Evolutionary conservation across 2,888 invertebrate species (phyloP), one percentile per base, ranked within the genome.

Genomic region (Tyria jacobaeae): DNA sequence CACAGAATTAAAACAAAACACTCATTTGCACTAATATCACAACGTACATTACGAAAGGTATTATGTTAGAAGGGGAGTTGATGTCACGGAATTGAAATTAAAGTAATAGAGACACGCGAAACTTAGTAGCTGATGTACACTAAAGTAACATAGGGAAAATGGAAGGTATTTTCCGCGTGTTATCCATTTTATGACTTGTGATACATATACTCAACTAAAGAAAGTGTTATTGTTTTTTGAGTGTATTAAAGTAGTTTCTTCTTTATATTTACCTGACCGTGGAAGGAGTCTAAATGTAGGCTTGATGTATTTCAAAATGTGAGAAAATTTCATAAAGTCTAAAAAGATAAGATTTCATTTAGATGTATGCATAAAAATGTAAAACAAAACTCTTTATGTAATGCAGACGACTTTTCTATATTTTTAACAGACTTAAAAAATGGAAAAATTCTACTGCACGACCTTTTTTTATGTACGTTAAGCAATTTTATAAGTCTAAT

Each of bases 31-130:
- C 39, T 31, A 31, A 39, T 31, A 34, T 15, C n/a, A 41, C 35
- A 53, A 49, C 31, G 47, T 37, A 37, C 15, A 48, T 55, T 44
- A 61, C 25, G 48, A 7, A 37, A 56, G 50, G 24, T 34, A 31
- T 55, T 34, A 25, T 17, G 17, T 41, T 27, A 27, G 35, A 35
- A 35, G 44, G 17, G 41, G 35, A 56, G 35, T 50, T 27, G 24
- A 41, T 35, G 44, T 50, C 55, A 56, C 24, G n/a, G 53, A 54
- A 44, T 55, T 55, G 41, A 60, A 55, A 55, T 50, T 41, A 17
- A 55, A 39, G 34, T 60, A 34, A 50, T 56, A 44, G 44, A 15
- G 24, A 47, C 34, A 55, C 31, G 3, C 31, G 17, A 41, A 55
- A 50, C 54, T 25, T 24, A 24, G 48, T 21, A 12, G 25, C 12